These are phyloP conservation scores for Marronus borbonicus DNA, from an alignment of 2,888 invertebrate genomes.

Conservation along the genomic window DNA sequence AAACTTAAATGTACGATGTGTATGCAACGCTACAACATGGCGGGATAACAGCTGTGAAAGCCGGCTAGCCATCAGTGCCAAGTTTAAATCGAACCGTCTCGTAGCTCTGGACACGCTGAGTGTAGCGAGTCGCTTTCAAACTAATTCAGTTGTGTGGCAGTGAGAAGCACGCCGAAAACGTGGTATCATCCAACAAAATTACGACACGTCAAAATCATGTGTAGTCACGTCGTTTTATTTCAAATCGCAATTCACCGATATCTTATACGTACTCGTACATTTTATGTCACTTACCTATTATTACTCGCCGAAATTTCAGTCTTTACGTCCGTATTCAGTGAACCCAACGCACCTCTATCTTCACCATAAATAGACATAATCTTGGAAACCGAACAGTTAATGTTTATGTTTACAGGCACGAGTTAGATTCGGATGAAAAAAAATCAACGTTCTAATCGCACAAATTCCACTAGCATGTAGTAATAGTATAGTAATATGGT, in stretches of 20 bases:
- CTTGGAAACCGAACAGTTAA: conserved; percentile 52
- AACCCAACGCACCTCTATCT: conserved; percentile 72
- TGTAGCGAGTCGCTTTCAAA: conserved; percentile 15
- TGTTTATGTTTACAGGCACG: conserved; percentile 45
- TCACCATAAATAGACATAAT: conserved; percentile 74
- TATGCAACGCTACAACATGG: conserved; percentile 54
- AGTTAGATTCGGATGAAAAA: conserved; percentile 50
- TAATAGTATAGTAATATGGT: conserved; percentile 34
- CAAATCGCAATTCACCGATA: not conserved
- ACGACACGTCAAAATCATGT: conserved; percentile 68
- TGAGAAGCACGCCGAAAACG: conserved; percentile 16
- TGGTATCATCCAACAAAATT: conserved; percentile 5
- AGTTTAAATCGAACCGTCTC: conserved; percentile 49
- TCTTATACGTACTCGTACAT: not conserved
- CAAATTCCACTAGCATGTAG: conserved; percentile 61
- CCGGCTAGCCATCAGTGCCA: conserved; percentile 51
- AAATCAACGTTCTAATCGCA: conserved; percentile 47
- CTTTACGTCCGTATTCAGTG: conserved; percentile 73
- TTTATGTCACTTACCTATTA: conserved; percentile 69
- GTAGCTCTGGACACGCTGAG: conserved; percentile 9
- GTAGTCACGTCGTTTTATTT: conserved; percentile 53
- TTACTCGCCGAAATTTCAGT: conserved; percentile 71
- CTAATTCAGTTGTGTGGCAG: conserved; percentile 16
- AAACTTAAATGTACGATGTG: conserved; percentile 1
- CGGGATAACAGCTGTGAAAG: conserved; percentile 56